Percentiles rank a stretch among this genome's conserved stretches.
These are phyloP conservation scores for Tetramorium bicarinatum DNA, from an alignment of 2,888 invertebrate species.

Conservation along the genomic window DNA sequence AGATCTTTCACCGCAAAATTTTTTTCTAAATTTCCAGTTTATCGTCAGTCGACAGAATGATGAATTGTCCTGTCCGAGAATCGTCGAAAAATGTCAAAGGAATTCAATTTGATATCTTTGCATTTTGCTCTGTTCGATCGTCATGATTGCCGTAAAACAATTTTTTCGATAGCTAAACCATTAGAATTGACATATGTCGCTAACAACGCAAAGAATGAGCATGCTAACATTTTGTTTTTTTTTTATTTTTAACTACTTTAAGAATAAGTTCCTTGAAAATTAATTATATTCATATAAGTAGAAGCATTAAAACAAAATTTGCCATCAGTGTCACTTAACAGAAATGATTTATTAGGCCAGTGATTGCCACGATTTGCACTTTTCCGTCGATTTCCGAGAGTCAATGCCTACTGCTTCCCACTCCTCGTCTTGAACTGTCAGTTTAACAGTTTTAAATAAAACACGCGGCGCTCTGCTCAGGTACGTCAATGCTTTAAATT, in stretches of 20 bases:
- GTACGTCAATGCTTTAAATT: too few relatives aligned
- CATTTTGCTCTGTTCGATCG: background rate
- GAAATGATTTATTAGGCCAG: conserved; percentile 1
- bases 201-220: conserved; percentile 54
- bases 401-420: too few relatives aligned
- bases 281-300: background rate
- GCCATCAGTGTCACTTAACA: background rate
- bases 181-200: conserved; percentile 64
- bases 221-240: background rate
- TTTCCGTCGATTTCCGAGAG: too few relatives aligned
- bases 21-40: conserved; percentile 28
- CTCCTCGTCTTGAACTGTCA: too few relatives aligned
- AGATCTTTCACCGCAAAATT: background rate
- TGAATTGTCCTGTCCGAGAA: conserved; percentile 6
- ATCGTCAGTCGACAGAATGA: conserved; percentile 19
- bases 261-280: background rate
- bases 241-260: background rate
- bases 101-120: conserved; percentile 5
- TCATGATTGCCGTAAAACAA: conserved; percentile 27
- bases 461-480: too few relatives aligned
- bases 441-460: too few relatives aligned
- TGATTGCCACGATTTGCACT: too few relatives aligned
- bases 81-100: background rate
- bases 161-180: conserved; percentile 46
- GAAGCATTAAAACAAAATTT: background rate